Evolutionary conservation across 2,888 invertebrate species (phyloP).

Genomic region (Bruchidius siliquastri): DNA sequence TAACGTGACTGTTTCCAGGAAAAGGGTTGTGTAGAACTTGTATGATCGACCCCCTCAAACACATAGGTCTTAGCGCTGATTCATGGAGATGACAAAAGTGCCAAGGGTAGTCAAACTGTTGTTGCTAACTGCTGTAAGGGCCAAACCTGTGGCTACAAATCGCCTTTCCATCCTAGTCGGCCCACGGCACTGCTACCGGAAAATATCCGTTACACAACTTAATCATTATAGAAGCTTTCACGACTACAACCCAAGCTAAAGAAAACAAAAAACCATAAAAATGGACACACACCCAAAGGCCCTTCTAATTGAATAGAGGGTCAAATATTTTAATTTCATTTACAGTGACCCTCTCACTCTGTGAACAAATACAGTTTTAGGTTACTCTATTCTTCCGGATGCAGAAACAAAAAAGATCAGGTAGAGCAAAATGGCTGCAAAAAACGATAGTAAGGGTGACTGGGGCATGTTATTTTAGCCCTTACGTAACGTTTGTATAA

Average conservation of each 20-base stretch:
- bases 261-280: constrained; percentile 17
- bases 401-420: constrained; percentile 28
- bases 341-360: constrained; percentile 25
- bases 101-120: too few relatives aligned
- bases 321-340: constrained; percentile 30
- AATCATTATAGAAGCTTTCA: not conserved
- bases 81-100: too few relatives aligned
- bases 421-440: constrained; percentile 27
- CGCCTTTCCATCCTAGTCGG: too few relatives aligned
- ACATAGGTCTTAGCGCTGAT: too few relatives aligned
- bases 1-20: too few relatives aligned
- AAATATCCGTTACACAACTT: not conserved
- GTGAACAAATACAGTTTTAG: constrained; percentile 33
- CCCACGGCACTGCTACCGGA: not conserved
- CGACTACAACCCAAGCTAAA: not conserved
- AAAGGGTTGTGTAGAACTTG: too few relatives aligned
- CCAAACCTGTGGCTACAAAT: too few relatives aligned
- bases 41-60: too few relatives aligned
- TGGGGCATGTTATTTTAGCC: constrained; percentile 4
- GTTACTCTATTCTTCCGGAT: constrained; percentile 28
- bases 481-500: not conserved
- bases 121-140: too few relatives aligned
- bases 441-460: constrained; percentile 21
- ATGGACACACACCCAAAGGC: constrained; percentile 19
- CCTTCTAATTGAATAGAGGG: constrained; percentile 16